Conservation (phyloP, 1,140 invertebrate genomes). For the Zaprionus nigranus region DNA sequence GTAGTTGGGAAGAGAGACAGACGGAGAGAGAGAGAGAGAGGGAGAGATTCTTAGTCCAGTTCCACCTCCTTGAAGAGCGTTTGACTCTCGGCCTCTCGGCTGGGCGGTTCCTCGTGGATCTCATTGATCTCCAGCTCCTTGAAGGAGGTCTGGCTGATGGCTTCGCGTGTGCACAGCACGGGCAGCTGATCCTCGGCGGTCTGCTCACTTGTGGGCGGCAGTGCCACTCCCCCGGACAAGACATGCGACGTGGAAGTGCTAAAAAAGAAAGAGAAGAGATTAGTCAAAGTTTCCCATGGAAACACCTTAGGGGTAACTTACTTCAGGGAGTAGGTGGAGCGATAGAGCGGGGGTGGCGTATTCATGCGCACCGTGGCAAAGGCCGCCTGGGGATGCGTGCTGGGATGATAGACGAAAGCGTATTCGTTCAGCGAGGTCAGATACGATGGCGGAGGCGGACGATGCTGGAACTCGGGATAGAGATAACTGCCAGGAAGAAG, state of each 20-base stretch:
- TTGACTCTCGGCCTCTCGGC: constrained; percentile 35
- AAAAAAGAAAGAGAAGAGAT: not conserved
- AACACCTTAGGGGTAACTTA: constrained; percentile 35
- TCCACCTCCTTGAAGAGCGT: constrained; percentile 57
- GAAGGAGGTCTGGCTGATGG: constrained; percentile 49
- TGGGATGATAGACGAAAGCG: constrained; percentile 67
- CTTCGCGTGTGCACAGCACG: constrained; percentile 21
- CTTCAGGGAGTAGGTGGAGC: constrained; percentile 77
- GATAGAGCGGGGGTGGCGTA: constrained; percentile 78
- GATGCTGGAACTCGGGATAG: constrained; percentile 79
- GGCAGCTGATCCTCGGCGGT: constrained; percentile 38
- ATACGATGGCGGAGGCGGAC: constrained; percentile 80
- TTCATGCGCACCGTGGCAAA: constrained; percentile 60
- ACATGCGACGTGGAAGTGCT: constrained; percentile 43
- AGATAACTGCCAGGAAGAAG: constrained; percentile 64
- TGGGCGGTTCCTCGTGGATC: constrained; percentile 37
- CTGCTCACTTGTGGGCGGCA: constrained; percentile 52
- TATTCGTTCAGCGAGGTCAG: constrained; percentile 78
- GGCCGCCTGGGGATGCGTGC: constrained; percentile 42
- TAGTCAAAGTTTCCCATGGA: not conserved
- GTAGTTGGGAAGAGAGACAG: not conserved
- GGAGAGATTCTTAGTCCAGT: constrained; percentile 45
- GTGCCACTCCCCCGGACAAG: constrained; percentile 13
- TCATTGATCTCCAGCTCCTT: constrained; percentile 50
- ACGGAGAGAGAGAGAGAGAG: not conserved